Base-by-base conservation (phyloP, 2,888 invertebrate species). In the Eupithecia vulgata region DNA sequence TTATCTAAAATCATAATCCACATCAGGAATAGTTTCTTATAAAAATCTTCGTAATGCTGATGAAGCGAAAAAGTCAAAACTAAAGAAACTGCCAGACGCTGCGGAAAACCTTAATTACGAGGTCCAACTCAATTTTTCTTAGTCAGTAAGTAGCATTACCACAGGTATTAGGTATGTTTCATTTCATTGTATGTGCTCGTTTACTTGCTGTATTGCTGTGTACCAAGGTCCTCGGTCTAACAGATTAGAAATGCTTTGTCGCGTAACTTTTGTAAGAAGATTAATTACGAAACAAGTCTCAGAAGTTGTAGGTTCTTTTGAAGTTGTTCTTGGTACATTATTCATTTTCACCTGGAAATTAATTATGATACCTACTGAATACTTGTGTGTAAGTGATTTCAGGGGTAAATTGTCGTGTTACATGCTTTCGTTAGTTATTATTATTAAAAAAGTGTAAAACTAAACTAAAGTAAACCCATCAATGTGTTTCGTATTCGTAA, bases 201-300 rank as follows among this genome's bases (percentile, higher is more conserved):
- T 57, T 57, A 57, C 57, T 62, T n/a, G 61, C 61, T 34, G 34
- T 34, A 25, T 57, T 12, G 52, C n/a, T 13, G 30, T 59, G 17
- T 61, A 17, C 34, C 8, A 61, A 21, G 42, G 42, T 25, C 25
- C 5, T 61, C 48, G 37, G 40, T 52, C 15, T 10, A 17, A 30
- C 30, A 30, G 64, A 73, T 67, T 73, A 62, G 70, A 70, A 70
- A 62, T 62, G 67, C 52, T 62, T 69, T 66, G 73, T 72, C 59
- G 25, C 40, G 30, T 61, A 62, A 65, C 64, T 70, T 70, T 21
- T 7, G 35, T 67, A 34, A 67, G 61, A 70, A 70, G 66, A 73
- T 65, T 72, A 72, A 65, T 68, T 65, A 68, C 65, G 64, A 65
- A 68, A 68, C 59, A 57, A 34, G 30, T 25, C 40, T 42, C 12